Evolutionary conservation across 2,797 vertebrate genomes (phyloP).

Genomic region (Fundulus diaphanus): DNA sequence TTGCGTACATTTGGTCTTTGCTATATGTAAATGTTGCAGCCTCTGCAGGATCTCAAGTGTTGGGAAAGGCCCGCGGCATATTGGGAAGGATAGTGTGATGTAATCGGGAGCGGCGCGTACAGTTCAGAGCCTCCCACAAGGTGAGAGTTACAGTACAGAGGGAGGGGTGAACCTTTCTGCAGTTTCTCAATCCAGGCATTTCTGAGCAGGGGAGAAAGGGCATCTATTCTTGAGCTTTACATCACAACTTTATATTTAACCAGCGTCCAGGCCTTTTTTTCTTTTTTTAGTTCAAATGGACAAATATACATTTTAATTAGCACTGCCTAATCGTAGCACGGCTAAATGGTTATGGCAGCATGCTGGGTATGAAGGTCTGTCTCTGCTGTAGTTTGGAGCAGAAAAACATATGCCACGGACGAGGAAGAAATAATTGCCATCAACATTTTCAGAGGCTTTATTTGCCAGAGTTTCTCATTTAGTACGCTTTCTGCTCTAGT

Average conservation of each 20-base stretch:
- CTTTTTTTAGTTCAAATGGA: constrained; percentile 32
- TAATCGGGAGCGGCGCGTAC: constrained; percentile 32
- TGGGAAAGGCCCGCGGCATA: not conserved
- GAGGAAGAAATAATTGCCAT: constrained; percentile 39
- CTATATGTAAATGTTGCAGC: not conserved
- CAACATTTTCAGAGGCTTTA: constrained; percentile 21
- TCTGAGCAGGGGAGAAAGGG: constrained; percentile 34
- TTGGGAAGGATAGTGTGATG: constrained; percentile 16
- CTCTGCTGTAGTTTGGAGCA: constrained; percentile 41
- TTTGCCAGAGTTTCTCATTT: constrained; percentile 26
- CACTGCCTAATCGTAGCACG: constrained; percentile 50
- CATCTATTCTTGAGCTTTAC: constrained; percentile 48
- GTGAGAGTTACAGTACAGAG: constrained; percentile 40
- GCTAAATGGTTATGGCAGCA: constrained; percentile 43
- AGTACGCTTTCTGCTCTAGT: constrained; percentile 6
- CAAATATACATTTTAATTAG: constrained; percentile 64
- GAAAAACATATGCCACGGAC: constrained; percentile 26
- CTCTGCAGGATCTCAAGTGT: constrained; percentile 2
- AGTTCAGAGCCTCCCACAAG: constrained; percentile 39
- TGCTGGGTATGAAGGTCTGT: constrained; percentile 39
- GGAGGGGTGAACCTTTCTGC: constrained; percentile 54
- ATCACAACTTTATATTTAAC: constrained; percentile 68
- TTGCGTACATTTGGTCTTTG: not conserved
- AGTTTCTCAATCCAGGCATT: constrained; percentile 59
- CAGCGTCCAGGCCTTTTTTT: constrained; percentile 57